Conservation (phyloP, 2,888 invertebrate genomes). For the Geophilus truncorum region DNA sequence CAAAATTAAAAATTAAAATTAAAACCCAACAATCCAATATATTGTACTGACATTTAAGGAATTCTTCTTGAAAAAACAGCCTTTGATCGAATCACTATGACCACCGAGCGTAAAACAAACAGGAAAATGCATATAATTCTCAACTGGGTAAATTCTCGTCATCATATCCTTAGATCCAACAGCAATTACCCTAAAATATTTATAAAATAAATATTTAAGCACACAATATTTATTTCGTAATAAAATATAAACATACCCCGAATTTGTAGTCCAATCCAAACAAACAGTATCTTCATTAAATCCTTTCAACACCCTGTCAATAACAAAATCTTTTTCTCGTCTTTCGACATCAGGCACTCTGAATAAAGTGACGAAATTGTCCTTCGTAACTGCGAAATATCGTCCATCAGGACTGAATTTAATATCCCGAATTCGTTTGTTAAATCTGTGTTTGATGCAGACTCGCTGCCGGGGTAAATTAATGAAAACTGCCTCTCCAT, state of each 20-base stretch:
- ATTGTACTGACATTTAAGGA: slow-evolving; percentile 64
- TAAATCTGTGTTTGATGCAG: slow-evolving; percentile 78
- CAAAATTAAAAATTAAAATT: too few relatives aligned
- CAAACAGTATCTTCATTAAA: slow-evolving; percentile 78
- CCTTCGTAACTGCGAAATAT: slow-evolving; percentile 82
- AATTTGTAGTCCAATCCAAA: slow-evolving; percentile 89
- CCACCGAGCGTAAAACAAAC: slow-evolving; percentile 69
- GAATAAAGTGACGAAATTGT: slow-evolving; percentile 78
- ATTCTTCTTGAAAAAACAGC: slow-evolving; percentile 79
- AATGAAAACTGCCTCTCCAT: slow-evolving; percentile 55
- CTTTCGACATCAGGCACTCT: slow-evolving; percentile 66
- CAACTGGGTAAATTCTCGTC: slow-evolving; percentile 72
- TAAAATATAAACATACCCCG: slow-evolving; percentile 62
- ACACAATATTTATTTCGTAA: too few relatives aligned
- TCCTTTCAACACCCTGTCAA: slow-evolving; percentile 75
- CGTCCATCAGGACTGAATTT: slow-evolving; percentile 90
- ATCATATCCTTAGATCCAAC: slow-evolving; percentile 85
- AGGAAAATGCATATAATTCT: slow-evolving; percentile 68
- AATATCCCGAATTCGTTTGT: slow-evolving; percentile 66
- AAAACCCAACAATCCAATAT: too few relatives aligned
- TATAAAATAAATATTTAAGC: too few relatives aligned
- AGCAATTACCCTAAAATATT: slow-evolving; percentile 73
- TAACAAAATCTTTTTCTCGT: slow-evolving; percentile 77
- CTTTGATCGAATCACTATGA: slow-evolving; percentile 77
- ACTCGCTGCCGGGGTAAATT: slow-evolving; percentile 76